These are phyloP conservation scores for Anastatus disparis DNA, from an alignment of 1,140 invertebrate species.

Conservation along the genomic window DNA sequence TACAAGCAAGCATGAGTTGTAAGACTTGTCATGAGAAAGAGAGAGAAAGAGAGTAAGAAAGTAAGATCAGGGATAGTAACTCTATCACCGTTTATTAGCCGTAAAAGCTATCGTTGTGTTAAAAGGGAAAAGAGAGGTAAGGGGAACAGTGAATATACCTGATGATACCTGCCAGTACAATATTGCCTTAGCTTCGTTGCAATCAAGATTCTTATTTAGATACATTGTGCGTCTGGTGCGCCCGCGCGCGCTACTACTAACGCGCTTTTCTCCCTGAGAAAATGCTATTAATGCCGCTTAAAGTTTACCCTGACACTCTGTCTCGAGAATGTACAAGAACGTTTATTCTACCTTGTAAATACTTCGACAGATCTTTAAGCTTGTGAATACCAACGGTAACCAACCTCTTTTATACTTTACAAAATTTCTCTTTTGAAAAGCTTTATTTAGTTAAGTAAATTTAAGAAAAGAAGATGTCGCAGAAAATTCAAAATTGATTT, in stretches of 20 bases:
- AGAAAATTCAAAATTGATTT: no score
- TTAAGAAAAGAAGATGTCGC: no score
- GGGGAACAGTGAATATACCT: neutral
- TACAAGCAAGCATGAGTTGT: neutral
- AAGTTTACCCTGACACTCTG: neutral
- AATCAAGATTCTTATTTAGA: slow-evolving; percentile 36
- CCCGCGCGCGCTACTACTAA: neutral
- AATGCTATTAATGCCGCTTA: slow-evolving; percentile 11
- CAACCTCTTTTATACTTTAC: no score
- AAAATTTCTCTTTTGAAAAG: no score
- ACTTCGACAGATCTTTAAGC: neutral
- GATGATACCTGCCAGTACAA: slow-evolving; percentile 20
- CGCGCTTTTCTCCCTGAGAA: neutral
- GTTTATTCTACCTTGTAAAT: neutral
- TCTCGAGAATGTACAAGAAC: no score
- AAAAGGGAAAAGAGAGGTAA: neutral
- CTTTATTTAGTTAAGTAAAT: no score
- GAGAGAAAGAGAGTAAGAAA: neutral
- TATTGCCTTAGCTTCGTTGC: slow-evolving; percentile 1
- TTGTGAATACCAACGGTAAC: no score
- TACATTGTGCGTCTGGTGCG: neutral
- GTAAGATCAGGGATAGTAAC: slow-evolving; percentile 13
- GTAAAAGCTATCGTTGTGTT: slow-evolving; percentile 14
- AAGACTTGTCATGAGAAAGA: neutral
- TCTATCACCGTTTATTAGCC: slow-evolving; percentile 34